Conservation (phyloP, 2,797 vertebrate species). For the Myotis daubentonii region DNA sequence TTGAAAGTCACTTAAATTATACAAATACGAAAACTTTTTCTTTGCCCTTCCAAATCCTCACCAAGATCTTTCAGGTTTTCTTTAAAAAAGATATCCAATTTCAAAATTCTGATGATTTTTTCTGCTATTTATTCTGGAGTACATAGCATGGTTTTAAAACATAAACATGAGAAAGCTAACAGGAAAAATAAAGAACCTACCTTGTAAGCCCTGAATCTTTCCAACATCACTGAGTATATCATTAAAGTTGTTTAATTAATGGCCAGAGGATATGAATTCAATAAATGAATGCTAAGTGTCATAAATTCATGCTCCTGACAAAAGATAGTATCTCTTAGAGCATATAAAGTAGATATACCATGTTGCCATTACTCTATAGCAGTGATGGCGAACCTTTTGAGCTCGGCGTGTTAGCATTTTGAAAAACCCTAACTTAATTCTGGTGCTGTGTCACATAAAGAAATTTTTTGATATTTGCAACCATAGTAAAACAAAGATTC, state of each 20-base stretch:
- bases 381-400: no score
- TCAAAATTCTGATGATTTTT: not conserved
- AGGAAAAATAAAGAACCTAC: not conserved
- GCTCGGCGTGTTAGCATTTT: no score
- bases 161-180: not conserved
- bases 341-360: not conserved
- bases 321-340: not conserved
- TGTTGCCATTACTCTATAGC: not conserved
- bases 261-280: not conserved
- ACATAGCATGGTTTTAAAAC: not conserved
- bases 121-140: not conserved
- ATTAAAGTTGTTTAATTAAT: slow-evolving; percentile 10
- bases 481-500: no score
- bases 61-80: not conserved
- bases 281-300: not conserved
- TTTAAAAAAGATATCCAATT: slow-evolving; percentile 1
- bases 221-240: not conserved
- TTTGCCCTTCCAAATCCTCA: not conserved
- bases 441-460: no score
- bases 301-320: not conserved
- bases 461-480: no score
- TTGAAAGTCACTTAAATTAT: not conserved
- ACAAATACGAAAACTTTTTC: not conserved
- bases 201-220: not conserved
- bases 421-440: no score